Conservation (phyloP, 2,797 vertebrate species). For the Semaprochilodus insignis region DNA sequence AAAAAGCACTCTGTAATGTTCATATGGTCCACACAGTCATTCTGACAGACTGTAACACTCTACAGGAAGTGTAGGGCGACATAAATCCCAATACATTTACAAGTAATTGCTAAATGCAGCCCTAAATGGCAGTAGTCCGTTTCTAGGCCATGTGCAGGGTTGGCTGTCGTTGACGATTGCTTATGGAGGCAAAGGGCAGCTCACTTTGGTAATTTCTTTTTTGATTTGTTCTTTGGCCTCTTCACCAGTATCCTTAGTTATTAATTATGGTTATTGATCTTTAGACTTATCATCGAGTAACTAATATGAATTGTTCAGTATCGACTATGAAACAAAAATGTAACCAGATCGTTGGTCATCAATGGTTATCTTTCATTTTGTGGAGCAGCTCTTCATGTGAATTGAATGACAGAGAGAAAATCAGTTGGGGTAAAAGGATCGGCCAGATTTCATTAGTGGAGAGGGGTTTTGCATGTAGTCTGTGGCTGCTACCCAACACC, state of each 20-base stretch:
- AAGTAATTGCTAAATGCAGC: not conserved
- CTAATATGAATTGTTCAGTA: not conserved
- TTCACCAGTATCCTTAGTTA: too few relatives aligned
- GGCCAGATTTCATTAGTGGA: conserved; percentile 11
- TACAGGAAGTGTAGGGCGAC: too few relatives aligned
- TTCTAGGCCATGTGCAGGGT: not conserved
- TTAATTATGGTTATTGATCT: not conserved
- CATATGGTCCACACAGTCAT: too few relatives aligned
- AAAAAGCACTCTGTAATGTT: too few relatives aligned
- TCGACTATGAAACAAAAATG: too few relatives aligned
- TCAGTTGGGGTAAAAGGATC: not conserved
- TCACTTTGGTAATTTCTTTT: too few relatives aligned
- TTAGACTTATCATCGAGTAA: not conserved
- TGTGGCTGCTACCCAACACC: conserved; percentile 25
- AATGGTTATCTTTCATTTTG: not conserved
- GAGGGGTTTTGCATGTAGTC: not conserved
- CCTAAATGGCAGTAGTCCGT: not conserved
- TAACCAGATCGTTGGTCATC: too few relatives aligned
- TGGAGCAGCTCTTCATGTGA: not conserved
- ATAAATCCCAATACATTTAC: not conserved
- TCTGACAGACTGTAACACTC: too few relatives aligned
- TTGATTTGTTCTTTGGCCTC: too few relatives aligned
- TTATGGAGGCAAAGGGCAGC: not conserved
- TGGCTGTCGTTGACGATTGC: not conserved
- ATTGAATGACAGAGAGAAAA: not conserved